Conservation (phyloP, 2,888 invertebrate species). For the Cryptocephalus moraei region DNA sequence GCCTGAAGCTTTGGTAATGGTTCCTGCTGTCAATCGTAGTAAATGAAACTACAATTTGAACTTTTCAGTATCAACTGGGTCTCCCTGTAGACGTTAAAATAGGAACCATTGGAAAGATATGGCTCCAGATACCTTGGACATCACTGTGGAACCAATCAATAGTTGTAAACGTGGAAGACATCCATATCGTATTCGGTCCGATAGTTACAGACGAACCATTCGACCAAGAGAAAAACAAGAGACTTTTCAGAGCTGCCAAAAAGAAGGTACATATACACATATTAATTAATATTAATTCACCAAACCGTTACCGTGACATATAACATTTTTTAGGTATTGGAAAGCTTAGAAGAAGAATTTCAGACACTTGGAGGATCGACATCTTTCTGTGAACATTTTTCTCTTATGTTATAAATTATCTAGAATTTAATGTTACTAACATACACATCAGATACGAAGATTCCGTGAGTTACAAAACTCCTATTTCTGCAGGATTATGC, state of each 20-base stretch:
- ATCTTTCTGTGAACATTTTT: slow-evolving; percentile 62
- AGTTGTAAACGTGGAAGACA: slow-evolving; percentile 63
- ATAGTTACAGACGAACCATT: slow-evolving; percentile 55
- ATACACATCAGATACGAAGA: slow-evolving; percentile 78
- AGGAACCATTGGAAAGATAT: slow-evolving; percentile 66
- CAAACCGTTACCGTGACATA: too few species aligned
- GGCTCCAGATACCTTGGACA: slow-evolving; percentile 69
- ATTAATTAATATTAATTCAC: too few species aligned
- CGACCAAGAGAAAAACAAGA: slow-evolving; percentile 63
- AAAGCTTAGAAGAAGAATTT: slow-evolving; percentile 51
- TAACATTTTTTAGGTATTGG: slow-evolving; percentile 36
- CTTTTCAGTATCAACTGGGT: slow-evolving; percentile 62
- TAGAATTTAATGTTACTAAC: slow-evolving; percentile 68
- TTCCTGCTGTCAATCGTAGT: too few species aligned
- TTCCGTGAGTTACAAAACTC: slow-evolving; percentile 52
- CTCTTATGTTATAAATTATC: slow-evolving; percentile 67
- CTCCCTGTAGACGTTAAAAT: slow-evolving; percentile 74
- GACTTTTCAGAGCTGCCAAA: slow-evolving; percentile 62
- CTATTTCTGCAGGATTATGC: slow-evolving; percentile 67
- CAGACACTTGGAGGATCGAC: slow-evolving; percentile 52
- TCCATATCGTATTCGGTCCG: slow-evolving; percentile 67
- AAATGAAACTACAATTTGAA: background rate
- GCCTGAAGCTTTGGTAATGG: slow-evolving; percentile 66
- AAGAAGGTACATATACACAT: slow-evolving; percentile 40
- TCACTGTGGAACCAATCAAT: slow-evolving; percentile 65